Evolutionary conservation across 2,797 vertebrate species (phyloP).

Genomic region (Mionectes olivaceus): DNA sequence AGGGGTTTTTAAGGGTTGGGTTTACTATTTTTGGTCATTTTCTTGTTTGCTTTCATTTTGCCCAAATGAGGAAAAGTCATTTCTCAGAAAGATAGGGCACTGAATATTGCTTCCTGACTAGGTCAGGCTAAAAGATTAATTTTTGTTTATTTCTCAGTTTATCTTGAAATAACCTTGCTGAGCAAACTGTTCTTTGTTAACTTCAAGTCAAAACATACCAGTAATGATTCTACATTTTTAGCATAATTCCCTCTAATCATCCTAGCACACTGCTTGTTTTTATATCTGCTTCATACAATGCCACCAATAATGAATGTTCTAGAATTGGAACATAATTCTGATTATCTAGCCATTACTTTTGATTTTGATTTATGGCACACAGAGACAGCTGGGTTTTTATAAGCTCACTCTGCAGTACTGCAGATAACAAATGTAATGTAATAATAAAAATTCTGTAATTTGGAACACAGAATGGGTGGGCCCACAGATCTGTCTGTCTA

Average conservation of each 20-base stretch:
- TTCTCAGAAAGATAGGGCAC: background rate
- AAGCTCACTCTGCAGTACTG: slow-evolving; percentile 58
- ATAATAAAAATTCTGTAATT: slow-evolving; percentile 66
- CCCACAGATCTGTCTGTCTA: slow-evolving; percentile 30
- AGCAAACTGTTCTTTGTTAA: slow-evolving; percentile 21
- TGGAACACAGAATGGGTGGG: slow-evolving; percentile 27
- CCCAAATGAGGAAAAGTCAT: background rate
- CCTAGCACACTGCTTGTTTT: slow-evolving; percentile 35
- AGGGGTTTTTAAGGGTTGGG: background rate
- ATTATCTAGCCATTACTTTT: slow-evolving; percentile 73
- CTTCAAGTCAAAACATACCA: slow-evolving; percentile 39
- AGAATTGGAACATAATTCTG: slow-evolving; percentile 68
- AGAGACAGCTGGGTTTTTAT: slow-evolving; percentile 70
- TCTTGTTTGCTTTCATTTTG: background rate
- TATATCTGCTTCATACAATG: slow-evolving; percentile 41
- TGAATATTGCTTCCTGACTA: background rate
- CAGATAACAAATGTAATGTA: slow-evolving; percentile 69
- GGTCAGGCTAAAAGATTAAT: background rate
- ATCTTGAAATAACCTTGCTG: slow-evolving; percentile 32
- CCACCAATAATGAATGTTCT: slow-evolving; percentile 66
- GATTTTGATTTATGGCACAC: slow-evolving; percentile 69
- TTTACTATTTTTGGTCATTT: background rate
- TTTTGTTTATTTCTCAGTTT: slow-evolving; percentile 45
- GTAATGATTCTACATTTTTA: slow-evolving; percentile 25
- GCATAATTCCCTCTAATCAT: slow-evolving; percentile 49